Percentiles rank a stretch among this genome's conserved stretches.
phyloP scores from a whole-genome alignment of 1,140 invertebrate species.

The Venturia canescens region DNA sequence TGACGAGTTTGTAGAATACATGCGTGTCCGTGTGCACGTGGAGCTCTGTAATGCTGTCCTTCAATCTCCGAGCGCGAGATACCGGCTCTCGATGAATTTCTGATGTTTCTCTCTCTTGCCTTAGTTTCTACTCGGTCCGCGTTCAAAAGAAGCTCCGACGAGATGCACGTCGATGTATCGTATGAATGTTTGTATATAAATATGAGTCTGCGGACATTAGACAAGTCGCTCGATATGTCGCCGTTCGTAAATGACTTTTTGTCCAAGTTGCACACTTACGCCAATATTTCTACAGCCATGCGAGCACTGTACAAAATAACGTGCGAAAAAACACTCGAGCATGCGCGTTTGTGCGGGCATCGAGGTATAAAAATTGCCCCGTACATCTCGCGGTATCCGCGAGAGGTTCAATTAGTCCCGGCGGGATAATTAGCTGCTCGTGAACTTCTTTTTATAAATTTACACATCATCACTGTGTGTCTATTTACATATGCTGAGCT shows the following conservation, averaged over 20 bases:
- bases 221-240: neutral
- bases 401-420: constrained; percentile 21
- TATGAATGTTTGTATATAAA: constrained; percentile 3
- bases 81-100: constrained; percentile 27
- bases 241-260: constrained; percentile 39
- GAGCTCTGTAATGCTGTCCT: neutral
- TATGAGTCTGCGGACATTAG: neutral
- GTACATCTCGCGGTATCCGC: constrained; percentile 7
- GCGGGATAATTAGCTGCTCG: constrained; percentile 31
- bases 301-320: neutral
- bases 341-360: neutral
- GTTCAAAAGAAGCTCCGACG: neutral
- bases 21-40: no score
- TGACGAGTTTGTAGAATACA: neutral
- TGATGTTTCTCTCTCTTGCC: neutral
- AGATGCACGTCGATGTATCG: neutral
- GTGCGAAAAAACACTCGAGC: neutral
- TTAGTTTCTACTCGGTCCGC: neutral
- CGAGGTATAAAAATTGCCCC: constrained; percentile 2
- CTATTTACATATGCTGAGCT: neutral
- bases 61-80: constrained; percentile 25
- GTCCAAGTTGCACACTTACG: constrained; percentile 1
- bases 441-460: constrained; percentile 26
- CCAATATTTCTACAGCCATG: neutral
- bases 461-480: neutral